Conservation (phyloP, 2,797 vertebrate species). For the Atherinosoma microstoma region DNA sequence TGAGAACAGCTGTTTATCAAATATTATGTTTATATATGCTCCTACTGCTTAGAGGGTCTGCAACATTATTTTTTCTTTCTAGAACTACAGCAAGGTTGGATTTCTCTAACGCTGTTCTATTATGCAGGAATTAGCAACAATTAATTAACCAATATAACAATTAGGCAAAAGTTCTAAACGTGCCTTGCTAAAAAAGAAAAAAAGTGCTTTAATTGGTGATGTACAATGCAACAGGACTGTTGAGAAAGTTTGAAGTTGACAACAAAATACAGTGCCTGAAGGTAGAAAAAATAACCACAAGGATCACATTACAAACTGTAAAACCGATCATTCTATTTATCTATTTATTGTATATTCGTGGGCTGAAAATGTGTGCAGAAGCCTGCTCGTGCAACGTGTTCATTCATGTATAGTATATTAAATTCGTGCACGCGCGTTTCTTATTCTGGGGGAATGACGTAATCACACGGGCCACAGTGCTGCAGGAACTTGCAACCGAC, state of each 20-base stretch:
- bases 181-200: too few relatives aligned
- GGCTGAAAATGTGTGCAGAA: neutral
- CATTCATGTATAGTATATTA: slow-evolving; percentile 66
- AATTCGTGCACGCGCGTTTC: slow-evolving; percentile 51
- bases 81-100: too few relatives aligned
- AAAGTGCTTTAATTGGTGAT: neutral
- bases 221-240: neutral
- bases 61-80: too few relatives aligned
- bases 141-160: too few relatives aligned
- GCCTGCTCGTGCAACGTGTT: slow-evolving; percentile 54
- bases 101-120: neutral
- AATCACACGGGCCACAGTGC: slow-evolving; percentile 43
- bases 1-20: neutral
- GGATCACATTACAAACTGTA: neutral
- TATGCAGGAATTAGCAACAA: too few relatives aligned
- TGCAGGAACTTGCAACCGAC: slow-evolving; percentile 32
- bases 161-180: too few relatives aligned
- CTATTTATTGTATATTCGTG: neutral
- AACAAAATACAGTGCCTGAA: neutral
- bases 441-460: slow-evolving; percentile 68
- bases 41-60: too few relatives aligned
- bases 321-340: neutral
- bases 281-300: neutral
- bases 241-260: neutral
- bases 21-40: too few relatives aligned